Evolutionary conservation across 2,797 vertebrate genomes (phyloP), one percentile per base, ranked within the genome.

Genomic region (Bovichtus variegatus): DNA sequence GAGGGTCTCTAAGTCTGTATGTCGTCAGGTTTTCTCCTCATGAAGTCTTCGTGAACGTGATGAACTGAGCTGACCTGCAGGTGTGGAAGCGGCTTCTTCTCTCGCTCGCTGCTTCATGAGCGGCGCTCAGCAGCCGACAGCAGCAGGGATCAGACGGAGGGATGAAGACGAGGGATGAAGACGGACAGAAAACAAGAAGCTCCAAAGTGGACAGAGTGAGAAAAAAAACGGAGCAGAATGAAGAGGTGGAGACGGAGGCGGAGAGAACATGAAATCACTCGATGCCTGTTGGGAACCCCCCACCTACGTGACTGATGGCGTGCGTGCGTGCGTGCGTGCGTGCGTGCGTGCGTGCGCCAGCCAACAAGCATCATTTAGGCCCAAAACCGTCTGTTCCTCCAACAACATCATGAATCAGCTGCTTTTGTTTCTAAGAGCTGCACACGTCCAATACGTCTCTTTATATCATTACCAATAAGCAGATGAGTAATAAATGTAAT

Each of bases 251-350:
- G 34, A 36, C 0, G 44, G 21, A 64, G 44, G 51, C 3, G 18
- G 59, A 16, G 25, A 58, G 47, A 47, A 66, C 29, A 51, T 65
- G 29, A 78, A 77, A 53, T 58, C 36, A 36, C 44, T 64, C 41
- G 36, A 64, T 43, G 38, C 36, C 60, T 55, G 29, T 38, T 72
- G 29, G 70, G 51, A 53, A 18, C 5, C 40, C 18, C 11, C 12
- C 21, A 51, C 61, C 47, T 27, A 54, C 19, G 13, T 36, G 55
- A 44, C 15, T 36, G 46, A 12, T 4, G 2, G 25, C 34, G 27
- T 41, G 61, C 16, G 47, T 50, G 49, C 51, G 21, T 10, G 38
- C 31, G 38, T 31, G 38, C 41, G 15, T 53, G 23, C 54, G 47
- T 6, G 19, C 11, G 53, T 4, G 43, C 5, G 6, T 29, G 38